Conservation (phyloP, 2,797 vertebrate species). For the Falco cherrug region DNA sequence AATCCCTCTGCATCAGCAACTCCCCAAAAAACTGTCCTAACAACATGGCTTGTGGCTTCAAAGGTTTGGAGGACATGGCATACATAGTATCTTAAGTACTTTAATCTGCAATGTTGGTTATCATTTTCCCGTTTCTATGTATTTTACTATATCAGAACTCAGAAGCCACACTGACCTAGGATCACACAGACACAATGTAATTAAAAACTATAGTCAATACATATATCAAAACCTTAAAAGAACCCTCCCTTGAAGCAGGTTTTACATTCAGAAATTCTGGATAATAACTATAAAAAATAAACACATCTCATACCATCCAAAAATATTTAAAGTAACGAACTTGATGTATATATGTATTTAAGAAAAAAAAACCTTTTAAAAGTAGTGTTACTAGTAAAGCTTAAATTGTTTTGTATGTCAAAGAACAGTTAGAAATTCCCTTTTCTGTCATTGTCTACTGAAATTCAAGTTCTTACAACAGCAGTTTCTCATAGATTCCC, state of each 20-base stretch:
- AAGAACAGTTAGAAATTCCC: background rate
- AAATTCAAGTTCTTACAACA: background rate
- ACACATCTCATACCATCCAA: background rate
- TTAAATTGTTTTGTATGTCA: background rate
- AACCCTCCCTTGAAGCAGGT: background rate
- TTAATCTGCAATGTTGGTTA: background rate
- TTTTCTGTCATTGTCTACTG: background rate
- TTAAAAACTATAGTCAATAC: background rate
- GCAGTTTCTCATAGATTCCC: background rate
- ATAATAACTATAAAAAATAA: background rate
- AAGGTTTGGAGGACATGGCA: background rate
- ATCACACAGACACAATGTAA: background rate
- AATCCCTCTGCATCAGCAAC: background rate
- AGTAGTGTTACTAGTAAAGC: background rate
- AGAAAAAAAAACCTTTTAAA: background rate
- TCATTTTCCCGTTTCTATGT: background rate
- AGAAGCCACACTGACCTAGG: background rate
- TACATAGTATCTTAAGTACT: rapidly evolving
- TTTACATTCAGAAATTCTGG: background rate
- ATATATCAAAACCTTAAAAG: background rate
- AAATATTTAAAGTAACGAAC: background rate
- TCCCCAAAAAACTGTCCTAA: background rate
- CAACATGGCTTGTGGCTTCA: background rate
- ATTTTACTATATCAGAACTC: background rate
- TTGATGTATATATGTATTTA: background rate